These are phyloP conservation scores for Drosophila simulans DNA, from an alignment of 1,140 invertebrate genomes.

Conservation along the genomic window DNA sequence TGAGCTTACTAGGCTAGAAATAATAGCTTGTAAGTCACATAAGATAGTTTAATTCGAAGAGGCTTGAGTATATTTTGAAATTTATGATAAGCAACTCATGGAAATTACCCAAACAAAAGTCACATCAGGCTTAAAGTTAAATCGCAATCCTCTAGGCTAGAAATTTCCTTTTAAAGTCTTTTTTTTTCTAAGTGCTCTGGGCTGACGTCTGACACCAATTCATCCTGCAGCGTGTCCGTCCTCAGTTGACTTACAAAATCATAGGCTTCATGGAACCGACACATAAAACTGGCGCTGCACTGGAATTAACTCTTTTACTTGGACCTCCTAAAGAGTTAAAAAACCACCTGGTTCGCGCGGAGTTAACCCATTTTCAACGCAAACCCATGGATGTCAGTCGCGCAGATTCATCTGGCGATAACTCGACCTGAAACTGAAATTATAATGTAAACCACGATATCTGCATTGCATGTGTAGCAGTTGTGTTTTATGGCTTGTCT, in stretches of 20 bases:
- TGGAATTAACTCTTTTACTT: conserved; percentile 17
- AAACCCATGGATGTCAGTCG: conserved; percentile 35
- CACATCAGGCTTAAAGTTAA: too few relatives aligned
- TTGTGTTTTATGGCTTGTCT: conserved; percentile 23
- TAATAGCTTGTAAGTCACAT: not conserved
- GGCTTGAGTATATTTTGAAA: not conserved
- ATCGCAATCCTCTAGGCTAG: too few relatives aligned
- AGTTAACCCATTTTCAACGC: conserved; percentile 62
- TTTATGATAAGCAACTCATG: not conserved
- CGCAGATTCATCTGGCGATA: conserved; percentile 35
- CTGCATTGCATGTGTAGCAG: conserved; percentile 22
- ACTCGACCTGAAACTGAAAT: conserved; percentile 56
- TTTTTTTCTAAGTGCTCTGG: not conserved
- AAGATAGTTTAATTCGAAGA: too few relatives aligned
- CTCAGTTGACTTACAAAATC: conserved; percentile 24
- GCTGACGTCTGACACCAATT: conserved; percentile 20
- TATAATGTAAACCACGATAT: conserved; percentile 54
- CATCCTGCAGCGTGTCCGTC: conserved; percentile 14
- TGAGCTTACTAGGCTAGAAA: not conserved
- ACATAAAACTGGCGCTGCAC: conserved; percentile 16
- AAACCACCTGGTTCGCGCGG: conserved; percentile 31
- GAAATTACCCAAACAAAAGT: too few relatives aligned
- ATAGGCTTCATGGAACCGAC: conserved; percentile 15
- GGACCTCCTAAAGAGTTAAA: conserved; percentile 35
- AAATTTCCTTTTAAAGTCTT: too few relatives aligned